These are phyloP conservation scores for Myzus persicae DNA, from an alignment of 1,140 invertebrate genomes.

Conservation along the genomic window DNA sequence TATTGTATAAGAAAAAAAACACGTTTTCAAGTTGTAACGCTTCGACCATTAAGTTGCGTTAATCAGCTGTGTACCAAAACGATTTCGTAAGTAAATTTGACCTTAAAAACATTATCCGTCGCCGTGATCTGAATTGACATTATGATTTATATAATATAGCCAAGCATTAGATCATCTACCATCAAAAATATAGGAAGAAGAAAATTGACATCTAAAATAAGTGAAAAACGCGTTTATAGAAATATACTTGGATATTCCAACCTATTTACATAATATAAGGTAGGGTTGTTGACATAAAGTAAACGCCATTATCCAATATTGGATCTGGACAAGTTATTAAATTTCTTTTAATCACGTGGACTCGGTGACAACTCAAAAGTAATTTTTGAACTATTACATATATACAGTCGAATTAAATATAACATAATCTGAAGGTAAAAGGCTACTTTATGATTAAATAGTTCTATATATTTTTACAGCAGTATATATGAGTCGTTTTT, in stretches of 20 bases:
- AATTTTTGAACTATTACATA: not conserved
- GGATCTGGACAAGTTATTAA: not conserved
- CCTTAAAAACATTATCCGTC: not conserved
- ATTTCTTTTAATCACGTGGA: not conserved
- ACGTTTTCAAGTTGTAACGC: not conserved
- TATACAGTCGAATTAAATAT: not conserved
- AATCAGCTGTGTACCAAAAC: not conserved
- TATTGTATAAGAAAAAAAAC: not conserved
- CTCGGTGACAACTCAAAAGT: not conserved
- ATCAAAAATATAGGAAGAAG: not conserved
- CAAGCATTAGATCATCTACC: not conserved
- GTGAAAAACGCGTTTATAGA: not conserved
- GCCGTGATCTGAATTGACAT: not conserved
- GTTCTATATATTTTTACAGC: not conserved
- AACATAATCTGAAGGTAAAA: not conserved
- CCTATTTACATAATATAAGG: not conserved
- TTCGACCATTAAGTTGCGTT: not conserved
- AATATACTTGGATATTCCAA: not conserved
- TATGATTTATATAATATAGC: not conserved
- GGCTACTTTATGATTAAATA: not conserved
- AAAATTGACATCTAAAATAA: not conserved
- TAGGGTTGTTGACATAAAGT: not conserved
- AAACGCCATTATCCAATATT: not conserved
- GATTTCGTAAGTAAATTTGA: not conserved
- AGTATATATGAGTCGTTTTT: not conserved